Conservation (phyloP, 2,888 invertebrate species). For the Hesperia comma region DNA sequence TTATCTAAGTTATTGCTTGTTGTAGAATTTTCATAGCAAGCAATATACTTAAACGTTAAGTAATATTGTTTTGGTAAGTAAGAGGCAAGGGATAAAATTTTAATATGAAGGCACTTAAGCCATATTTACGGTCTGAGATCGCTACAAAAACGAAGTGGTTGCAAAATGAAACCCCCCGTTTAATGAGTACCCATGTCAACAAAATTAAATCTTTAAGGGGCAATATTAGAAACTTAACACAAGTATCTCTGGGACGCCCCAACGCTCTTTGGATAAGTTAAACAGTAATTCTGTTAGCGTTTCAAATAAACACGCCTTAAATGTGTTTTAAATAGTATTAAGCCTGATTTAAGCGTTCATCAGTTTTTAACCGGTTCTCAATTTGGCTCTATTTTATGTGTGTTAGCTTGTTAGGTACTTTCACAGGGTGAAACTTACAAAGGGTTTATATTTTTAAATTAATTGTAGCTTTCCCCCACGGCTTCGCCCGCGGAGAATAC, state of each 20-base stretch:
- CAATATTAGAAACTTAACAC: conserved; percentile 57
- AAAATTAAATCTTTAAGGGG: conserved; percentile 60
- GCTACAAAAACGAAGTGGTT: conserved; percentile 37
- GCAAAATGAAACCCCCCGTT: conserved; percentile 48
- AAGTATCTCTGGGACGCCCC: conserved; percentile 9
- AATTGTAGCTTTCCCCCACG: too few species aligned
- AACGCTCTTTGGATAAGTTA: neutral
- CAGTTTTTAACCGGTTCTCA: too few species aligned
- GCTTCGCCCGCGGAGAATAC: too few species aligned
- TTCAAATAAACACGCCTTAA: too few species aligned
- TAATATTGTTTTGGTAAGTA: conserved; percentile 19
- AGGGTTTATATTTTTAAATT: too few species aligned
- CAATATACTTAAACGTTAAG: conserved; percentile 5
- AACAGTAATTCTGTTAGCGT: too few species aligned
- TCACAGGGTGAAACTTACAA: too few species aligned
- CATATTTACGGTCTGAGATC: conserved; percentile 21
- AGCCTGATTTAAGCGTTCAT: too few species aligned
- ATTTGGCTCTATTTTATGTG: too few species aligned
- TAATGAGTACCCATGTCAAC: conserved; percentile 56
- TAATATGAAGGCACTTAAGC: conserved; percentile 24
- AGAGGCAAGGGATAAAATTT: conserved; percentile 26
- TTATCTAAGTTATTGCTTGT: conserved; percentile 1
- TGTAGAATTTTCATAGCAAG: conserved; percentile 5
- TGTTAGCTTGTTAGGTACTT: too few species aligned
- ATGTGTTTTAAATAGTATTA: too few species aligned